phyloP scores from a whole-genome alignment of 2,113 vertebrate species.

The Notothenia rossii region DNA sequence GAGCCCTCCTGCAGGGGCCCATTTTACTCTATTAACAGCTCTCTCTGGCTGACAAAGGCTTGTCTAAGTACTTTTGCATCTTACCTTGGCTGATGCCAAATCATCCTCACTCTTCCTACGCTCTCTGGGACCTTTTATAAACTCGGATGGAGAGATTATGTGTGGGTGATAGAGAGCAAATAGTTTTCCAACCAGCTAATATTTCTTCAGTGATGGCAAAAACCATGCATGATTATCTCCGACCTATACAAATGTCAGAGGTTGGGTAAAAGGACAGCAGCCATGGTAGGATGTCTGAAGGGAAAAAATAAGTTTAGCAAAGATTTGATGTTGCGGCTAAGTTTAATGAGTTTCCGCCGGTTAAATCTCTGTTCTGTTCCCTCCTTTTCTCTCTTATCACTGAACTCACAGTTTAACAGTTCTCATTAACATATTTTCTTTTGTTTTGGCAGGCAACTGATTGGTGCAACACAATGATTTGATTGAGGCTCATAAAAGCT shows the following conservation, averaged over 20 bases:
- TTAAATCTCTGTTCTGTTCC: neutral
- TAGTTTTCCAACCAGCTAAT: slow-evolving; percentile 40
- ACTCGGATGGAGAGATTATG: slow-evolving; percentile 48
- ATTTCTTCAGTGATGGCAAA: slow-evolving; percentile 36
- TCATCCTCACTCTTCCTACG: slow-evolving; percentile 2
- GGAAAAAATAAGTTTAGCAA: neutral
- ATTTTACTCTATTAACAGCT: slow-evolving; percentile 65
- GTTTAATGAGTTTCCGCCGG: neutral
- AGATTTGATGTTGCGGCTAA: neutral
- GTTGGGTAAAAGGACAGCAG: neutral
- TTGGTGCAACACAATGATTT: neutral
- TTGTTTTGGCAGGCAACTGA: neutral
- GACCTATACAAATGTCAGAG: slow-evolving; percentile 29
- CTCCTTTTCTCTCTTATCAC: neutral
- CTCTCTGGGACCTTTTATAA: slow-evolving; percentile 56
- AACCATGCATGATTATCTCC: slow-evolving; percentile 43
- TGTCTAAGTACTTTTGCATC: slow-evolving; percentile 48
- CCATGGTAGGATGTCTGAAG: neutral
- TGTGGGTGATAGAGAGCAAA: slow-evolving; percentile 47
- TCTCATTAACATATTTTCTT: neutral
- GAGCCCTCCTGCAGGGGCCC: slow-evolving; percentile 48
- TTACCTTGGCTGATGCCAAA: slow-evolving; percentile 50
- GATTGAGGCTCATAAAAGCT: neutral
- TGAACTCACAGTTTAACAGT: neutral
- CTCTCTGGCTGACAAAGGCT: slow-evolving; percentile 50